Conservation (phyloP, 2,113 vertebrate species). For the Bambusicola thoracicus region DNA sequence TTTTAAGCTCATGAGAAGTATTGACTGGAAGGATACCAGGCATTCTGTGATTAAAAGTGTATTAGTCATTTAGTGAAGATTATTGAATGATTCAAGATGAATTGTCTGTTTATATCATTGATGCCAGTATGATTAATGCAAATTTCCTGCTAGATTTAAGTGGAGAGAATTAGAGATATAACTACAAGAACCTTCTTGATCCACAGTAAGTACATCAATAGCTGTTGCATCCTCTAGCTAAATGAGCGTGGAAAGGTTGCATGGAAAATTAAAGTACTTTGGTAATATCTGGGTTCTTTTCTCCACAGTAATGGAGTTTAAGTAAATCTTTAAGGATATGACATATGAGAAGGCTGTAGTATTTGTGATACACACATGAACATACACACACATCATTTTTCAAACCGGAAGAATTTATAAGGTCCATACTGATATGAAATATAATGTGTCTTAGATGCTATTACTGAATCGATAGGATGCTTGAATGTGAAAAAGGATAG, state of each 20-base stretch:
- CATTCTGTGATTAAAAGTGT: slow-evolving; percentile 55
- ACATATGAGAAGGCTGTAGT: slow-evolving; percentile 45
- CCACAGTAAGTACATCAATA: slow-evolving; percentile 58
- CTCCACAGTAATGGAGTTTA: slow-evolving; percentile 48
- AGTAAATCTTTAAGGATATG: slow-evolving; percentile 60
- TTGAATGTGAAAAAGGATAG: background rate
- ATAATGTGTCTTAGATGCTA: background rate
- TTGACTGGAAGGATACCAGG: slow-evolving; percentile 18
- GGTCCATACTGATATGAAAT: slow-evolving; percentile 19
- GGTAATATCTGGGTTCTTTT: slow-evolving; percentile 27
- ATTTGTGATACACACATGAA: background rate
- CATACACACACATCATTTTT: slow-evolving; percentile 38
- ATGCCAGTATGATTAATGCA: slow-evolving; percentile 57
- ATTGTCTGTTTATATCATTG: slow-evolving; percentile 59
- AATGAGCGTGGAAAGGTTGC: slow-evolving; percentile 54
- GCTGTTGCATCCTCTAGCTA: slow-evolving; percentile 60
- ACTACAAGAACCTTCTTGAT: slow-evolving; percentile 61
- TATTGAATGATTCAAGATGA: slow-evolving; percentile 60
- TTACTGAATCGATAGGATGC: background rate
- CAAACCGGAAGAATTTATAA: slow-evolving; percentile 19
- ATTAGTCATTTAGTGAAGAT: slow-evolving; percentile 61
- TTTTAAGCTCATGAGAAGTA: slow-evolving; percentile 26
- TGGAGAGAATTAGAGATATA: slow-evolving; percentile 41
- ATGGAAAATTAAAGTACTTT: slow-evolving; percentile 56
- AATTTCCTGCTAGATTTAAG: slow-evolving; percentile 49